Evolutionary conservation across 2,797 vertebrate species (phyloP), one percentile per base, ranked within the genome.

Genomic region (Meda fulgida): DNA sequence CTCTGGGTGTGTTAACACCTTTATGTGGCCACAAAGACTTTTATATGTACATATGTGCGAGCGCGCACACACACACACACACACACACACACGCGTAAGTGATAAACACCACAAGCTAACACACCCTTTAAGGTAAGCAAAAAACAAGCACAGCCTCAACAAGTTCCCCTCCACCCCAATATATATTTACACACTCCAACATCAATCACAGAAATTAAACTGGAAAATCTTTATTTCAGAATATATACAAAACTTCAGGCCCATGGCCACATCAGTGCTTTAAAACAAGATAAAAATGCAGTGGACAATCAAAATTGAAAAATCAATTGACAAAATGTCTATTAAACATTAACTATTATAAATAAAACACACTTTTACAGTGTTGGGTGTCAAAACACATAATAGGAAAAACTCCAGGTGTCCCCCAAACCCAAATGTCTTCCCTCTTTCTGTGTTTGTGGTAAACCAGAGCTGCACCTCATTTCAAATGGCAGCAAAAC

Each of bases 381-480:
- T 1, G 23, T 51, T 48, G 36, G 71, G 23, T 63, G 77, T 81
- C 86, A 58, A 87, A 71, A 29, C 77, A 89, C 73, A 73, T 89
- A 91, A 93, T 93, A 92, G 92, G 91, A 94, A 94, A 93, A 89
- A 92, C 90, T 94, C 91, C 94, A 95, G 95, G 95, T 95, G 94
- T 93, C 92, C 91, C 81, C 91, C 71, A 89, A 92, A 92, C 90
- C 88, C 91, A 92, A 92, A 91, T 91, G 89, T 90, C 88, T 91
- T 89, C 91, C 86, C 89, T 77, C 86, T 78, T 84, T 85, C 84
- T 86, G 85, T 70, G 63, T 85, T 77, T 93, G 93, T 91, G 92
- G 91, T 93, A 93, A 90, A 95, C 93, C 94, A 94, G 92, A 85
- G 92, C 92, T 93, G 94, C 93, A 93, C 92, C 93, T 94, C 92